A percentile compares a stretch with the other conserved stretches of the same genome.
Evolutionary conservation across 1,140 invertebrate genomes (phyloP).

Genomic region (Achroia grisella): DNA sequence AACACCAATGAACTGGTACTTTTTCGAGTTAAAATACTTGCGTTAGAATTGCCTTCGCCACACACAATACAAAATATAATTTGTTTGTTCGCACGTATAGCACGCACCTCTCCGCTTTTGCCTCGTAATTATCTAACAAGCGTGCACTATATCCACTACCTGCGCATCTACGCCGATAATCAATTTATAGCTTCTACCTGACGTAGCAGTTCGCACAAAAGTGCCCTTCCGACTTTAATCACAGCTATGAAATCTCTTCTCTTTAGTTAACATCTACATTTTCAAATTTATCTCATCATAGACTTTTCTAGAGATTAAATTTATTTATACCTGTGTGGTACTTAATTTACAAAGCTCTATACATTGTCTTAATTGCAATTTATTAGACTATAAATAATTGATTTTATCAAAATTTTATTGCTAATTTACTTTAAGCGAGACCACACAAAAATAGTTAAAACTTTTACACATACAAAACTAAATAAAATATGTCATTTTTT

Average conservation of each 20-base stretch:
- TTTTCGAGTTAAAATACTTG: conserved; percentile 42
- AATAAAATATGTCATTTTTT: conserved; percentile 30
- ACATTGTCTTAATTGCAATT: conserved; percentile 67
- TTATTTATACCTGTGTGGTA: conserved; percentile 63
- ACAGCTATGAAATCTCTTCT: conserved; percentile 66
- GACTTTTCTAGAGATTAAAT: conserved; percentile 51
- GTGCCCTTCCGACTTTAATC: conserved; percentile 53
- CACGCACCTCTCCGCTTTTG: not conserved
- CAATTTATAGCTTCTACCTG: conserved; percentile 19
- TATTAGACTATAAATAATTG: conserved; percentile 66
- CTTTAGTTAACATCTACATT: conserved; percentile 46
- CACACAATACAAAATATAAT: conserved; percentile 10
- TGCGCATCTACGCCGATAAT: conserved; percentile 12
- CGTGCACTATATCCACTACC: conserved; percentile 29
- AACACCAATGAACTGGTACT: conserved; percentile 49
- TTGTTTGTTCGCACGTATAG: not conserved
- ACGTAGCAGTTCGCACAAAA: conserved; percentile 57
- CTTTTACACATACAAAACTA: conserved; percentile 36
- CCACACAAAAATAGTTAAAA: conserved; percentile 47
- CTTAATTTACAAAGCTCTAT: conserved; percentile 72
- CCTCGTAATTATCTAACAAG: conserved; percentile 16
- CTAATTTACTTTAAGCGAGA: conserved; percentile 57
- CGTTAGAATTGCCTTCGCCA: conserved; percentile 35
- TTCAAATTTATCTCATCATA: conserved; percentile 35
- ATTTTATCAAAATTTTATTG: conserved; percentile 70